phyloP scores from a whole-genome alignment of 2,113 vertebrate genomes.

The Orcinus orca region DNA sequence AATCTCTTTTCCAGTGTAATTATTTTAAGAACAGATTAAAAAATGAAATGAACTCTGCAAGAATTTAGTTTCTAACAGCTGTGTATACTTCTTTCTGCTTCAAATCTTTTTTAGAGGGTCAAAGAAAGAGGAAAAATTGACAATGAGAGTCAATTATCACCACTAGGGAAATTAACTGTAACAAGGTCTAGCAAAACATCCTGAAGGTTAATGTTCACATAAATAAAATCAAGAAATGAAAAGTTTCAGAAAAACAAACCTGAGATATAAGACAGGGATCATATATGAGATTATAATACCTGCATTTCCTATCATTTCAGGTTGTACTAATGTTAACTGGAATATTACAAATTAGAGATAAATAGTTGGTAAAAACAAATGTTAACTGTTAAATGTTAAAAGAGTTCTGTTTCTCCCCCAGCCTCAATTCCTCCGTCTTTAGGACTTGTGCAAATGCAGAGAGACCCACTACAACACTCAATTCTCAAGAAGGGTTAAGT shows the following conservation, averaged over 20 bases:
- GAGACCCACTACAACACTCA: not conserved
- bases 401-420: not conserved
- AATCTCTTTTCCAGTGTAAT: not conserved
- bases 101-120: not conserved
- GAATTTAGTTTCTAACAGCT: not conserved
- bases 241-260: not conserved
- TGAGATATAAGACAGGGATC: not conserved
- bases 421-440: not conserved
- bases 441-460: not conserved
- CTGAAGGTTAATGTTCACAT: not conserved
- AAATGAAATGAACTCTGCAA: not conserved
- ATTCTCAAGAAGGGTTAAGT: not conserved
- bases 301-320: not conserved
- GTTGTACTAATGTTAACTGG: not conserved
- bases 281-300: not conserved
- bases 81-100: not conserved
- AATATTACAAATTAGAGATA: not conserved
- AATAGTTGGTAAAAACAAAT: not conserved
- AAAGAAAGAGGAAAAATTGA: not conserved
- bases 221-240: not conserved
- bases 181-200: not conserved
- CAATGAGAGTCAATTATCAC: not conserved
- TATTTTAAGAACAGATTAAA: conserved; percentile 15
- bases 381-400: not conserved
- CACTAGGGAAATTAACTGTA: not conserved